Evolutionary conservation across 2,113 vertebrate species (phyloP), one percentile per base, ranked within the genome.

Genomic region (Vulpes ferrilata): DNA sequence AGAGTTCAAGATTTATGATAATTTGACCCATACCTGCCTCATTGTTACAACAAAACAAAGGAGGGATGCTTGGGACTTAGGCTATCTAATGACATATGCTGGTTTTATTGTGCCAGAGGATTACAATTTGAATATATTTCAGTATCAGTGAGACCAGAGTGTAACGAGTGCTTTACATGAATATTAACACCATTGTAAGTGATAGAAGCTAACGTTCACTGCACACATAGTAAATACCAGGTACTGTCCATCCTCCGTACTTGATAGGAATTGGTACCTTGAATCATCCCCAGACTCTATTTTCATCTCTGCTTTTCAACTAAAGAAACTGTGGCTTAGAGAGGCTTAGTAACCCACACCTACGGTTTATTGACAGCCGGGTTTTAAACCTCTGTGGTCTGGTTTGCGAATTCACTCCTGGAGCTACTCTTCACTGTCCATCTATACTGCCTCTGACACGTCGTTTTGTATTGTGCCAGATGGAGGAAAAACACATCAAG

Each of bases 201-300:
- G 6, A 11, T 23, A 25, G 38, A 1, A 5, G 67, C 57, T 20
- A 48, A 48, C 51, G 6, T 67, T 59, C 5, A 5, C 35, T 7
- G 6, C 0, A 0, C 2, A 3, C 1, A 2, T 13, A 1, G 13
- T 17, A n/a, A 38, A 22, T 25, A 43, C 57, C 48, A 2, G 22
- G 19, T 23, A 1, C 67, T 9, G 13, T 30, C 43, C 11, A 0
- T 16, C 32, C 74, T 48, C 30, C 2, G 30, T 7, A 5, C 22
- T 53, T 23, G 7, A 7, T 0, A 0, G 25, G 71, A 80, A 35
- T 57, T 48, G 5, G 4, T 76, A 11, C n/a, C 35, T 81, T 3
- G 1, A 27, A 7, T 67, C 25, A 2, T 95, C 65, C 55, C 32
- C 43, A 9, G 3, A 4, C 53, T 53, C 57, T 3, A 0, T 19